These are phyloP conservation scores for Stichopus horrens DNA, from an alignment of 53 echinoderm and acorn worm genomes.

Conservation along the genomic window DNA sequence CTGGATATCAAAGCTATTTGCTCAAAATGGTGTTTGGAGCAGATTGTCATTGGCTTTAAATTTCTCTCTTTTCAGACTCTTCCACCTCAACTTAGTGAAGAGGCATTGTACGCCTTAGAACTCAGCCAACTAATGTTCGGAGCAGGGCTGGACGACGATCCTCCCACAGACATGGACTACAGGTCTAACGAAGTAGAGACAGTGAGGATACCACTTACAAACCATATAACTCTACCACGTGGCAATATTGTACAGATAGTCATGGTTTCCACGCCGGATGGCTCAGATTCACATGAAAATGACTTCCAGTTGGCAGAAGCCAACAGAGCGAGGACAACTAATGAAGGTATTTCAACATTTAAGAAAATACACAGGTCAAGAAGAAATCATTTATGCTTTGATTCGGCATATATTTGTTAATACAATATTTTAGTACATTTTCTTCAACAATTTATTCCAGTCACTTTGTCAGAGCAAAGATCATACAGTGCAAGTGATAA, in stretches of 20 bases:
- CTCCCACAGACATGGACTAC: not conserved
- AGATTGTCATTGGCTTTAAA: no score
- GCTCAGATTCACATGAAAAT: conserved; percentile 31
- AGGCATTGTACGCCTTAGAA: conserved; percentile 84
- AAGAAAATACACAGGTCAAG: no score
- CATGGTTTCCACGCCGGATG: conserved; percentile 33
- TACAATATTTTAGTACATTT: no score
- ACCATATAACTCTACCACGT: conserved; percentile 41
- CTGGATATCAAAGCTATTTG: no score
- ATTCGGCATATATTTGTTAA: no score
- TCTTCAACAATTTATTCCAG: no score
- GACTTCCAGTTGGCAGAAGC: conserved; percentile 24
- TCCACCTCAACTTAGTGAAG: conserved; percentile 75
- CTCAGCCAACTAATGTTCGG: conserved; percentile 85
- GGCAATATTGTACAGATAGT: conserved; percentile 47
- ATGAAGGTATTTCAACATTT: not conserved
- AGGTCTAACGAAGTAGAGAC: conserved; percentile 40
- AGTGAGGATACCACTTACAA: conserved; percentile 18
- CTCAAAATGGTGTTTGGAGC: no score
- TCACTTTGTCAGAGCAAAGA: no score
- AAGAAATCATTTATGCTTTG: no score
- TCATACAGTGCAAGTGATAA: no score
- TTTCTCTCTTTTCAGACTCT: conserved; percentile 49
- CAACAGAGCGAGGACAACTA: not conserved
- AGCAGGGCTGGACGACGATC: conserved; percentile 63